Evolutionary conservation across 2,797 vertebrate genomes (phyloP).

Genomic region (Takifugu rubripes): DNA sequence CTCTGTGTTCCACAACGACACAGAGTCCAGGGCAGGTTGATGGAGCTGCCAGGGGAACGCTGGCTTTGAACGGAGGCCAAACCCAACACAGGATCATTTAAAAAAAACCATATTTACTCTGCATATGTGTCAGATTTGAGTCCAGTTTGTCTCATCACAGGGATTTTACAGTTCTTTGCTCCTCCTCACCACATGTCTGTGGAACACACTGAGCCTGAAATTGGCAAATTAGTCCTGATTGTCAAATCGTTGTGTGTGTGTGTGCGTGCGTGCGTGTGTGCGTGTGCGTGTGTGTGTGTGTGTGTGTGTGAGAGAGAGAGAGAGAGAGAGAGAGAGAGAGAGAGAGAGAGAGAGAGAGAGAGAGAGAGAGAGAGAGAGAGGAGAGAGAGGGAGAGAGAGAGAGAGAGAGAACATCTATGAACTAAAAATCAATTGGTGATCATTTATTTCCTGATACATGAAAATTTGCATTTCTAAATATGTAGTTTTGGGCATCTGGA

Average conservation of each 20-base stretch:
- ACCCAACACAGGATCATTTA: background rate
- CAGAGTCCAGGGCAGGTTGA: slow-evolving; percentile 40
- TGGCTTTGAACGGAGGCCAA: slow-evolving; percentile 8
- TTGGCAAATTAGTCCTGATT: background rate
- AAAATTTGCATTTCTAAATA: too few relatives aligned
- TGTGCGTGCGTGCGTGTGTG: background rate
- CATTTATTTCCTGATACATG: too few relatives aligned
- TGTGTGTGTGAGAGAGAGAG: background rate
- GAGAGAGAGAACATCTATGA: too few relatives aligned
- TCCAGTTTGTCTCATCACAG: background rate
- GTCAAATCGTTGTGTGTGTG: background rate
- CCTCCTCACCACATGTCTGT: background rate
- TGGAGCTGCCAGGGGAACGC: slow-evolving; percentile 12
- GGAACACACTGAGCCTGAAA: background rate
- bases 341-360: too few relatives aligned
- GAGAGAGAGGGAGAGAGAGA: too few relatives aligned
- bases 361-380: too few relatives aligned
- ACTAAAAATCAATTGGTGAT: too few relatives aligned
- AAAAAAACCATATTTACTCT: background rate
- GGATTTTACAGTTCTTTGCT: background rate
- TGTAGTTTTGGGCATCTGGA: too few relatives aligned
- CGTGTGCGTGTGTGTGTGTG: background rate
- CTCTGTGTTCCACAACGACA: slow-evolving; percentile 39
- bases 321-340: too few relatives aligned
- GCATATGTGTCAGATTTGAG: background rate